A percentile compares a stretch with the other conserved stretches of the same genome.
phyloP scores from a whole-genome alignment of 2,113 vertebrate species.

The Macrotis lagotis region DNA sequence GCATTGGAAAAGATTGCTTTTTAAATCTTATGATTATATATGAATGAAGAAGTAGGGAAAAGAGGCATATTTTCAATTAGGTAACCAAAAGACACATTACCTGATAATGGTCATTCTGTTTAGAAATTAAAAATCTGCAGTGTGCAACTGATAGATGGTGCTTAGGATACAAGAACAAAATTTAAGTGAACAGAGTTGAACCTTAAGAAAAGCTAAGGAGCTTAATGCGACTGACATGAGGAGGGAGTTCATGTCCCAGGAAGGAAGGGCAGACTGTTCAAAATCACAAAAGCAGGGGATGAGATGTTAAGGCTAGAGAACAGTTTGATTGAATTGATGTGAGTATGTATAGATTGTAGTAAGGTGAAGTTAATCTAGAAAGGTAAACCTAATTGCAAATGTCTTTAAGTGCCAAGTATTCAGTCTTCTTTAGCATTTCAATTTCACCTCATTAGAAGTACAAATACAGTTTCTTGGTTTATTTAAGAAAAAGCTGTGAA shows the following conservation, averaged over 20 bases:
- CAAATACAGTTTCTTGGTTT: neutral
- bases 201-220: neutral
- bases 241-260: neutral
- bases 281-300: neutral
- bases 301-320: neutral
- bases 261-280: neutral
- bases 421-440: neutral
- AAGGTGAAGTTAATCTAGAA: neutral
- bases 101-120: neutral
- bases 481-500: neutral
- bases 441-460: neutral
- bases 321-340: neutral
- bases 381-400: constrained; percentile 16
- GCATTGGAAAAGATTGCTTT: neutral
- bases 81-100: neutral
- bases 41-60: neutral
- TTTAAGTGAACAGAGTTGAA: neutral
- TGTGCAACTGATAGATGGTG: neutral
- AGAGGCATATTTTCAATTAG: neutral
- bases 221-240: neutral
- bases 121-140: neutral
- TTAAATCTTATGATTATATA: neutral
- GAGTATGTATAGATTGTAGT: neutral
- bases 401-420: constrained; percentile 47
- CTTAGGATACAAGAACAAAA: neutral